Percentiles rank a stretch among this genome's conserved stretches.
Conservation (phyloP, 1,140 invertebrate genomes). For the Drosophila teissieri region DNA sequence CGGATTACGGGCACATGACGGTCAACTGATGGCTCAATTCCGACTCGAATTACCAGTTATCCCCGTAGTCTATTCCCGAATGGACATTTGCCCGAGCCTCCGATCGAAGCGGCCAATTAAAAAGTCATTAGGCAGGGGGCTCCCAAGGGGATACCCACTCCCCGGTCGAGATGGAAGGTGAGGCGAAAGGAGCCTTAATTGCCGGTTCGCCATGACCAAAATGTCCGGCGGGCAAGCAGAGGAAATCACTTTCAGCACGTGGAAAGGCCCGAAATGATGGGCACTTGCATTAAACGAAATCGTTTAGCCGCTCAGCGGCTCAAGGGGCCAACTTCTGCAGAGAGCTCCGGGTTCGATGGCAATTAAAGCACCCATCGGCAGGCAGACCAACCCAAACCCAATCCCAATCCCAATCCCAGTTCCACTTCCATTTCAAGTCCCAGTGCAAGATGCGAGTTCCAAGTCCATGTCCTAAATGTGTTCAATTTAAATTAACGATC, state of each 20-base stretch:
- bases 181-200: conserved; percentile 52
- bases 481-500: conserved; percentile 83
- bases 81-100: conserved; percentile 41
- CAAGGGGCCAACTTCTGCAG: background rate
- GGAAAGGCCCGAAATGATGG: conserved; percentile 73
- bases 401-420: background rate
- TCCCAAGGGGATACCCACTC: conserved; percentile 7
- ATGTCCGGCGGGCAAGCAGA: conserved; percentile 48
- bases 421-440: background rate
- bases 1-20: conserved; percentile 54
- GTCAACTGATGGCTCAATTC: conserved; percentile 64
- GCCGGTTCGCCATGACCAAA: conserved; percentile 75
- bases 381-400: conserved; percentile 20
- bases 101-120: conserved; percentile 59
- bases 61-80: conserved; percentile 18
- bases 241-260: conserved; percentile 78
- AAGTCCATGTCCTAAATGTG: conserved; percentile 77
- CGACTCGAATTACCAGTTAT: conserved; percentile 53
- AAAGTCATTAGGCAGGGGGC: conserved; percentile 70
- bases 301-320: conserved; percentile 55
- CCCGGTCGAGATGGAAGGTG: background rate
- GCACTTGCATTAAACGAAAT: conserved; percentile 81
- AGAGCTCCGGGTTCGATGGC: conserved; percentile 35
- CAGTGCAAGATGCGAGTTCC: conserved; percentile 1
- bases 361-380: conserved; percentile 60